Evolutionary conservation across 2,888 invertebrate genomes (phyloP).

Genomic region (Amphipyra tragopoginis): DNA sequence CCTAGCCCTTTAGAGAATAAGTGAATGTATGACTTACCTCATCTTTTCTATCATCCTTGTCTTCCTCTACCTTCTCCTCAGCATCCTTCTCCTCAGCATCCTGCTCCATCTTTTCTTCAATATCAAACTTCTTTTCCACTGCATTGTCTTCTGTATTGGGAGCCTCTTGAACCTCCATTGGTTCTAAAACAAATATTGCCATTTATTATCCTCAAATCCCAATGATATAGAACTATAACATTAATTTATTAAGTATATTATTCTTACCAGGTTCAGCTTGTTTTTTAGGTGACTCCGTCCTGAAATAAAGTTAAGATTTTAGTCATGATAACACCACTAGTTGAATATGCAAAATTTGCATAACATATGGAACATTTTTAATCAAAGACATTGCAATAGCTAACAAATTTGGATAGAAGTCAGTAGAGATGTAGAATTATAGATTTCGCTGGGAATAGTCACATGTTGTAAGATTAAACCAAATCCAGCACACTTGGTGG

Average conservation of each 20-base stretch:
- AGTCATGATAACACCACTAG: background rate
- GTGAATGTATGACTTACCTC: slow-evolving; percentile 20
- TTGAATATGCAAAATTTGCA: too few species aligned
- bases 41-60: slow-evolving; percentile 26
- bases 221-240: background rate
- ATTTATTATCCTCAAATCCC: background rate
- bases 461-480: too few species aligned
- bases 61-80: slow-evolving; percentile 35
- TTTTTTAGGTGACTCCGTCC: slow-evolving; percentile 39
- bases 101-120: slow-evolving; percentile 53
- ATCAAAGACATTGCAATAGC: too few species aligned
- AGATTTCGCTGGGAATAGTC: too few species aligned
- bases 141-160: slow-evolving; percentile 17
- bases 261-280: slow-evolving; percentile 58
- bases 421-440: too few species aligned
- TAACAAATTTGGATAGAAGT: too few species aligned
- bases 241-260: slow-evolving; percentile 16
- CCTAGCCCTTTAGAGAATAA: background rate
- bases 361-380: too few species aligned
- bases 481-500: too few species aligned
- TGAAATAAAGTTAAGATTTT: slow-evolving; percentile 24
- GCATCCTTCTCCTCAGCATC: slow-evolving; percentile 59
- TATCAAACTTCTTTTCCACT: slow-evolving; percentile 40
- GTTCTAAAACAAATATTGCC: slow-evolving; percentile 52
- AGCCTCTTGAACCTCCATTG: slow-evolving; percentile 61